Evolutionary conservation across 2,888 invertebrate species (phyloP).

Genomic region (Chymomyza caudatula): DNA sequence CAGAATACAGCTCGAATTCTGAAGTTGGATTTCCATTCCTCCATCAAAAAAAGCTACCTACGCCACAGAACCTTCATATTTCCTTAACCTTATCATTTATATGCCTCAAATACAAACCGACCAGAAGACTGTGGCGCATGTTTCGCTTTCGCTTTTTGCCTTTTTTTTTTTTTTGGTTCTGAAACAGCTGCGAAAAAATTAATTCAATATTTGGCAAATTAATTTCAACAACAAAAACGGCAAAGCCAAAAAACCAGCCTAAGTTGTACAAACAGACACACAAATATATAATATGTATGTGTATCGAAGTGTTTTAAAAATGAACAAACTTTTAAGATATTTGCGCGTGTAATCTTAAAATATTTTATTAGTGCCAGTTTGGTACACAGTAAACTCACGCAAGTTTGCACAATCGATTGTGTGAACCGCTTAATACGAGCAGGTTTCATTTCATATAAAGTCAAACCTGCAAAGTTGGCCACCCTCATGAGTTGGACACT

Average conservation of each 20-base stretch:
- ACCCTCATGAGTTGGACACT: too few relatives aligned
- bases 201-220: constrained; percentile 38
- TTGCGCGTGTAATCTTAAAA: constrained; percentile 10
- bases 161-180: constrained; percentile 5
- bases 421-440: too few relatives aligned
- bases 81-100: constrained; percentile 30
- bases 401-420: too few relatives aligned
- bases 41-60: too few relatives aligned
- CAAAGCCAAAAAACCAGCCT: not conserved
- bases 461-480: too few relatives aligned
- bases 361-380: constrained; percentile 11
- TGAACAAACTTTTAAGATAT: not conserved
- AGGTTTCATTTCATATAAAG: too few relatives aligned
- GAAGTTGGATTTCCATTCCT: too few relatives aligned
- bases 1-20: too few relatives aligned
- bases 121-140: not conserved
- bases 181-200: constrained; percentile 49
- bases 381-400: too few relatives aligned
- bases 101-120: not conserved
- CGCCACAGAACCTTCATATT: constrained; percentile 64
- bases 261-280: not conserved
- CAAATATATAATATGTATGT: too few relatives aligned
- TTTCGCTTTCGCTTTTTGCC: not conserved
- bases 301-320: not conserved
- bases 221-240: not conserved